Evolutionary conservation across 2,888 invertebrate genomes (phyloP).

Genomic region (Stramonita haemastoma): DNA sequence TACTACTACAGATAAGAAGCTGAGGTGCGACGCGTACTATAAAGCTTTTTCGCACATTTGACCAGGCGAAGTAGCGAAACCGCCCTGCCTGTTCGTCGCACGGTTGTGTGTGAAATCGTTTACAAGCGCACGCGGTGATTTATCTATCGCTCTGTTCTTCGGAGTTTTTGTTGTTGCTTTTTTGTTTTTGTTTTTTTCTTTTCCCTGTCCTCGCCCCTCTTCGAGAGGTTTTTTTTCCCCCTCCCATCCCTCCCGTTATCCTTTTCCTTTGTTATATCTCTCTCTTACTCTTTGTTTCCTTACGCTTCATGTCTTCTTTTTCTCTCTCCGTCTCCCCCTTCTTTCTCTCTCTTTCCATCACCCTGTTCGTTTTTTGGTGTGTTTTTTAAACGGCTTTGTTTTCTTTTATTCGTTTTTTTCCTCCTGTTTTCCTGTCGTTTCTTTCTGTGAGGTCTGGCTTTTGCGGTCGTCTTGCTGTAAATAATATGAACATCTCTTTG

Average conservation of each 20-base stretch:
- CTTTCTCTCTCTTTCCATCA: neutral
- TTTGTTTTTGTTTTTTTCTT: neutral
- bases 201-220: too few relatives aligned
- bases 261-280: neutral
- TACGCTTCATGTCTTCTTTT: neutral
- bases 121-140: slow-evolving; percentile 14
- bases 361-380: neutral
- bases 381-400: too few relatives aligned
- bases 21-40: too few relatives aligned
- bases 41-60: neutral
- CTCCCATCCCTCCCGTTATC: neutral
- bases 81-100: neutral
- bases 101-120: slow-evolving; percentile 17
- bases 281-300: neutral
- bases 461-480: neutral
- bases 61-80: neutral
- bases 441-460: neutral
- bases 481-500: too few relatives aligned
- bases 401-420: neutral
- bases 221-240: neutral
- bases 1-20: too few relatives aligned
- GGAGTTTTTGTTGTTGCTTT: neutral
- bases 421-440: neutral
- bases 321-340: neutral
- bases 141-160: neutral